These are phyloP conservation scores for Epinotia brunnichana DNA, from an alignment of 2,888 invertebrate genomes.

Conservation along the genomic window DNA sequence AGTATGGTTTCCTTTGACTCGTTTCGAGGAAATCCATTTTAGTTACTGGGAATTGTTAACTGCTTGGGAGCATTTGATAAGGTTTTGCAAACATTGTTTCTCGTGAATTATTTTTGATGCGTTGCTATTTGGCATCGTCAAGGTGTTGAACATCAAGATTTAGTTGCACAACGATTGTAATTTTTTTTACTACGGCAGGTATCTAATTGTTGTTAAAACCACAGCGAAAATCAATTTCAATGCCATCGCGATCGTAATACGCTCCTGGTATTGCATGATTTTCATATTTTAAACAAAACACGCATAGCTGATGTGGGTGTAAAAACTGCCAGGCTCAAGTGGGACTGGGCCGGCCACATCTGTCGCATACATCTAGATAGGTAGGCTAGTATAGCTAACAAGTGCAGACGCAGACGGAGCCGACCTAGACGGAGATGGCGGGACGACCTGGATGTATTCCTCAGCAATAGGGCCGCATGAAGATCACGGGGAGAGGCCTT, in stretches of 20 bases:
- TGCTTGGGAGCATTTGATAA: not conserved
- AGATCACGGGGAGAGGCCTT: too few relatives aligned
- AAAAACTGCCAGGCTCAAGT: too few relatives aligned
- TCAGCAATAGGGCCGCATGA: too few relatives aligned
- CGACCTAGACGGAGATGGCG: too few relatives aligned
- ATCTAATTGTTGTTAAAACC: too few relatives aligned
- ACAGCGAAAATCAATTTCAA: not conserved
- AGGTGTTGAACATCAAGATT: not conserved
- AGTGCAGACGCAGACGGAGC: too few relatives aligned
- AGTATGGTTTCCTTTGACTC: constrained; percentile 4
- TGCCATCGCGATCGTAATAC: not conserved
- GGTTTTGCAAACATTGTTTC: not conserved
- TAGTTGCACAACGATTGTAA: not conserved
- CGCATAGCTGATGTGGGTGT: too few relatives aligned
- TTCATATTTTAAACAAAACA: not conserved
- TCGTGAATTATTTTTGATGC: not conserved
- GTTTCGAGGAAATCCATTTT: not conserved
- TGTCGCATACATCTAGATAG: too few relatives aligned
- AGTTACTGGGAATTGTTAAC: not conserved
- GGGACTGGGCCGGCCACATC: too few relatives aligned
- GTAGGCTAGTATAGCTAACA: too few relatives aligned
- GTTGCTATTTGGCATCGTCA: not conserved
- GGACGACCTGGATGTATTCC: too few relatives aligned
- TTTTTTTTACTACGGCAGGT: too few relatives aligned
- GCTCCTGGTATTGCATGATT: not conserved